Percentiles rank a stretch among this genome's conserved stretches.
Evolutionary conservation across 2,113 vertebrate species (phyloP).

Genomic region (Phalacrocorax pelagicus): DNA sequence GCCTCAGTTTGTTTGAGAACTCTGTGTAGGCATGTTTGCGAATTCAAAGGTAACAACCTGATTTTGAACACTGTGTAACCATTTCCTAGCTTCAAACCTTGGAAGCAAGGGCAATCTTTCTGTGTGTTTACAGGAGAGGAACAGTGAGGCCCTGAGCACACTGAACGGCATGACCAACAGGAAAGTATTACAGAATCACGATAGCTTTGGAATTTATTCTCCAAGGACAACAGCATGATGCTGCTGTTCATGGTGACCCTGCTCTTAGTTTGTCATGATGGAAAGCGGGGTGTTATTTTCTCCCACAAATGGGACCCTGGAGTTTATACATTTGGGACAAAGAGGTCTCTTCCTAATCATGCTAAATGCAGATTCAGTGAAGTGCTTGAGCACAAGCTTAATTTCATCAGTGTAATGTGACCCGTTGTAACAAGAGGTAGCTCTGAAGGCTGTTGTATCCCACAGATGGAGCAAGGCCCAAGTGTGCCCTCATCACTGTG

Average conservation of each 20-base stretch:
- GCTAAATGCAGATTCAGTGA: not conserved
- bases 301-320: fast-evolving
- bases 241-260: not conserved
- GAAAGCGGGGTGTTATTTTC: not conserved
- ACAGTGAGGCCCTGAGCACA: not conserved
- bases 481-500: fast-evolving
- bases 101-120: not conserved
- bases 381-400: not conserved
- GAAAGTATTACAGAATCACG: not conserved
- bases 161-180: not conserved
- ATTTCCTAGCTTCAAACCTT: not conserved
- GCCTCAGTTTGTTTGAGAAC: not conserved
- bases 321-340: fast-evolving
- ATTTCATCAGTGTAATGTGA: not conserved
- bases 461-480: not conserved
- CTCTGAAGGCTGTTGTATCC: no score
- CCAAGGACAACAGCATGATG: not conserved
- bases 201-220: not conserved
- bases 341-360: not conserved
- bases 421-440: no score
- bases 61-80: not conserved
- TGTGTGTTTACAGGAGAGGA: not conserved
- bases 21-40: not conserved
- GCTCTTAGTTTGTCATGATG: fast-evolving
- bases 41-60: not conserved